Base-by-base conservation (phyloP, 2,113 vertebrate genomes). In the Hippocampus mohnikei region DNA sequence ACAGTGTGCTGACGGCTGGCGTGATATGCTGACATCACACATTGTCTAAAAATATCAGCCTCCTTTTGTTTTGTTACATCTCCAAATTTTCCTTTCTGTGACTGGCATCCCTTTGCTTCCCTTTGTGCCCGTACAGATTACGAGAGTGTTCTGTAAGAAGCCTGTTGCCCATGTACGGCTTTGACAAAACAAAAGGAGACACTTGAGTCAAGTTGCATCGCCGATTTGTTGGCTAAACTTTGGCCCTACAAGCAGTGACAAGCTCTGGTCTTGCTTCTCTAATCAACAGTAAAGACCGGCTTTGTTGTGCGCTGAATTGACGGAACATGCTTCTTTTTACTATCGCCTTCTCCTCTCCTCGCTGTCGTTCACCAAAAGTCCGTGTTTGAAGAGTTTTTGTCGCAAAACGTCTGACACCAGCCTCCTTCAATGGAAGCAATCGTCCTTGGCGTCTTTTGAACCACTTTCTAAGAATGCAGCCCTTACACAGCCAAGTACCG, bases 241-340 rank as follows among this genome's bases (percentile, higher is more conserved):
- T 27, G 77, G 76, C 65, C 62, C 79, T 29, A 82, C 83, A 84
- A 62, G 80, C 83, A 73, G 79, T 80, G 86, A 85, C 85, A 86
- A 73, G 81, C 68, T 15, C 79, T 64, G 71, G 69, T 77, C 66
- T 73, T n/a, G 70, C 66, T 70, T 81, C 77, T 83, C 53, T 83
- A 85, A 87, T 85, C 85, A 87, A 81, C 73, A 75, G 69, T 66
- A 72, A 81, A 64, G 63, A 75, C 59, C 4, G 65, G 53, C 75
- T 81, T 83, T 81, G 77, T 74, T 81, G 66, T 79, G 60, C 75
- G 25, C 55, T 27, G 25, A 74, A 23, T 25, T 87, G 79, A 85
- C 70, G 84, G 84, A 77, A 84, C 75, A 59, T 58, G 8, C 71
- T 50, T 70, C 10, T 76, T 60, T 70, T 40, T 44, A 29, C n/a